Base-by-base conservation (phyloP, 2,113 vertebrate genomes). In the Nothoprocta perdicaria region DNA sequence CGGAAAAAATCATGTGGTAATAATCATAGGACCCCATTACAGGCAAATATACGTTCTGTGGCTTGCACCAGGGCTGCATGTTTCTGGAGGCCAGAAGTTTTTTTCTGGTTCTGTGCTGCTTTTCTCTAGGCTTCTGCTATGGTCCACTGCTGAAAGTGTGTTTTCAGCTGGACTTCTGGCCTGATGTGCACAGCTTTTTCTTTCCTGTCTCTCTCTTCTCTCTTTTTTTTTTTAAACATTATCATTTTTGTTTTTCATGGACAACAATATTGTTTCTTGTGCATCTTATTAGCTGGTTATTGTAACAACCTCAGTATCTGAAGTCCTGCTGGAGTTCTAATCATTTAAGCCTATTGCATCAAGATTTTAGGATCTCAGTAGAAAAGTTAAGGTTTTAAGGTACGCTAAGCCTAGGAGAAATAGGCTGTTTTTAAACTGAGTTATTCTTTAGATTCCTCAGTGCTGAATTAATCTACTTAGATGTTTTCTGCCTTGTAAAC, bases 101-200 rank as follows among this genome's bases (percentile, higher is more conserved):
- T 5, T 2, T 0, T 0, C 1, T 1, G n/a, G 40, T 40, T 12
- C n/a, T 86, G 22, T 74, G 86, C 65, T 75, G 38, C 22, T 72
- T 90, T 69, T 69, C 50, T 31, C 38, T 73, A 1, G 0, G 0
- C 7, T 67, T 71, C 21, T 6, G 9, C 26, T 72, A 22, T 82
- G 41, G 23, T 5, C 29, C 75, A 48, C 65, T 83, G 8, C 73
- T 80, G 61, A 58, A 71, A 14, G 31, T 61, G 72, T 60, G n/a
- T 24, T 2, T 35, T 81, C 31, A 31, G 45, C 43, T 90, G 43
- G 40, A 72, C 58, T 65, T 88, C 3, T 5, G 38, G 41, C 41
- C 83, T 86, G 31, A 17, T 10, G 55, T 78, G 27, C 3, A 57
- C 17, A 48, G 24, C 80, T 92, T 67, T 33, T 46, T 68, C 11